phyloP scores from a whole-genome alignment of 2,888 invertebrate genomes.

The Nowickia ferox region DNA sequence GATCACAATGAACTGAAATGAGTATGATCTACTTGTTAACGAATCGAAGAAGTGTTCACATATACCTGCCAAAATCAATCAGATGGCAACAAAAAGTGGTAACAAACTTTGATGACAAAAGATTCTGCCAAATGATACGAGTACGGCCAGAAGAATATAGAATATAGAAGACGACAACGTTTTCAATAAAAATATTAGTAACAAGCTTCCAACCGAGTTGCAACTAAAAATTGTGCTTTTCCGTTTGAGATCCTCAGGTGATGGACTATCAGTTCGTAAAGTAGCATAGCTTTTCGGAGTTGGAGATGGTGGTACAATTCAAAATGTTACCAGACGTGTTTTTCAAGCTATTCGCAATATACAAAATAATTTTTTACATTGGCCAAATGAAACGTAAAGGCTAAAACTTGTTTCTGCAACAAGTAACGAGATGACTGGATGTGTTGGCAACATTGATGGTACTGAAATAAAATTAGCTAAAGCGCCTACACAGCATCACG shows the following conservation, averaged over 20 bases:
- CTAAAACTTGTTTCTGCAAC: slow-evolving; percentile 33
- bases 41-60: too few species aligned
- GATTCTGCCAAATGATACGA: too few species aligned
- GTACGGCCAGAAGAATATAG: too few species aligned
- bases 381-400: slow-evolving; percentile 54
- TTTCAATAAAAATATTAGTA: too few species aligned
- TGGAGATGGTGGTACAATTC: slow-evolving; percentile 60
- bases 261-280: slow-evolving; percentile 1
- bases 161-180: too few species aligned
- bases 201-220: not conserved
- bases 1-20: too few species aligned
- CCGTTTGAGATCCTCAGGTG: not conserved
- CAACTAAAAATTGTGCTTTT: slow-evolving; percentile 5
- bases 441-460: slow-evolving; percentile 63
- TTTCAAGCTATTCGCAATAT: slow-evolving; percentile 46
- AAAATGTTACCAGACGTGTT: slow-evolving; percentile 54
- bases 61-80: too few species aligned
- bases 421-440: slow-evolving; percentile 59
- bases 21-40: too few species aligned
- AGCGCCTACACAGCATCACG: slow-evolving; percentile 33
- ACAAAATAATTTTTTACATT: slow-evolving; percentile 49
- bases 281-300: slow-evolving; percentile 45
- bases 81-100: too few species aligned
- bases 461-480: slow-evolving; percentile 64
- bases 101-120: too few species aligned